Base-by-base conservation (phyloP, 1,140 invertebrate genomes). In the Zaprionus inermis region DNA sequence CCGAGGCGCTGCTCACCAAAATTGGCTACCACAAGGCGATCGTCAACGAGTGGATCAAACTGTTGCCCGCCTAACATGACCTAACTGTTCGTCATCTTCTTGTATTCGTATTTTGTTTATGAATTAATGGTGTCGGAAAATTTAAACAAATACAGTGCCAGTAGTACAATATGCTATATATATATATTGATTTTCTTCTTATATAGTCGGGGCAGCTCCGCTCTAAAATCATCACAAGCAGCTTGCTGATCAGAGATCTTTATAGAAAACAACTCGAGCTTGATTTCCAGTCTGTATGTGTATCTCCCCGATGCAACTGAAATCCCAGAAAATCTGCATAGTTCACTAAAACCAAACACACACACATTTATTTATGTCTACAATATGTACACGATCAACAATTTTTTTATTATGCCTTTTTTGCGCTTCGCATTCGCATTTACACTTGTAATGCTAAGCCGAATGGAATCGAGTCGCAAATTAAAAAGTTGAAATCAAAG, bases 21-120 rank as follows among this genome's bases (percentile, higher is more conserved):
- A 74, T 91, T 51, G 90, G 90, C 12, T 91, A 82, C 54, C 24
- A 72, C 3, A 75, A 68, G 28, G 28, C n/a, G 6, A 6, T 88
- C 0, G 64, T 77, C n/a, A 79, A 88, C 54, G 90, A 91, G 63
- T 91, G 90, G 90, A 91, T 91, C 24, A 81, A 91, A 54, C 54
- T 88, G 24, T 5, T 73, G 59, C 76, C 76, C 41, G 64, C 51
- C 34, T 54, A 57, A 11, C 44, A 18, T 44, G 5, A 11, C 5
- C 14, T 22, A n/a, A n/a, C n/a, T n/a, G n/a, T 22, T 54, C 18
- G 44, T 1, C 10, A 24, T 49, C 9, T 49, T 49, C 0, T 22
- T 49, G 0, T 49, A 28, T 5, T 28, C 5, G 5, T 38, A 38
- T 28, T n/a, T 12, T 24, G 51, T 30, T 1, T 22, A 12, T 9